Evolutionary conservation across 2,113 vertebrate genomes (phyloP), one percentile per base, ranked within the genome.

Genomic region (Oxyura jamaicensis): DNA sequence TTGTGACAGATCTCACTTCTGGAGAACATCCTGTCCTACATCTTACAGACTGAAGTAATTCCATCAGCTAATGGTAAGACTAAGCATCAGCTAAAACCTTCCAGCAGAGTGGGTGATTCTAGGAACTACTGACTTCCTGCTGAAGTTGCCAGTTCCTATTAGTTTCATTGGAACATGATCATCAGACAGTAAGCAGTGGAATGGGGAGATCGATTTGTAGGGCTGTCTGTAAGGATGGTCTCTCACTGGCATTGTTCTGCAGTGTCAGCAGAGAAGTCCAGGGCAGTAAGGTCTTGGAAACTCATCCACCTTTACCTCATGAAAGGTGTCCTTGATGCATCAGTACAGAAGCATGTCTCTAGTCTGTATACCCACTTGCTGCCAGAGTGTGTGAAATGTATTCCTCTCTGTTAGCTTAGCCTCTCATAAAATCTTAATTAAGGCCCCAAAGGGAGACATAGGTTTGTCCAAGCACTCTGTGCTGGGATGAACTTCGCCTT

Each of bases 1-100:
- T 83, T 77, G 65, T 89, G 94, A 59, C 80, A 98, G 97, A 91
- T 97, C 69, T 97, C 95, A 5, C 93, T 93, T 97, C 95, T 95
- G 91, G 91, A 98, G 84, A 98, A 98, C 56, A 95, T 98, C 66
- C 39, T 98, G n/a, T 98, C 98, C 46, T 97, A 97, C 33, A 95
- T 98, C 83, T 96, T 98, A 81, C 97, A 96, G 93, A 97, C 96
- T 52, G 98, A 97, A 86, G 83, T 98, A 39, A 95, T 98, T 75
- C 97, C 98, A 14, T 89, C 96, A 85, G 97, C 68, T 93, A 98
- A 98, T 8, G 96, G 98, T 98, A 97, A 98, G 97, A 10, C 62
- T 53, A 79, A 86, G 41, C 39, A 67, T 11, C 26, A 68, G 15
- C 39, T 56, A 62, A 88, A 86, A 88, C 25, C 33, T 56, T 92